Evolutionary conservation across 1,140 invertebrate genomes (phyloP), one percentile per base, ranked within the genome.

Genomic region (Heliconius melpomene): DNA sequence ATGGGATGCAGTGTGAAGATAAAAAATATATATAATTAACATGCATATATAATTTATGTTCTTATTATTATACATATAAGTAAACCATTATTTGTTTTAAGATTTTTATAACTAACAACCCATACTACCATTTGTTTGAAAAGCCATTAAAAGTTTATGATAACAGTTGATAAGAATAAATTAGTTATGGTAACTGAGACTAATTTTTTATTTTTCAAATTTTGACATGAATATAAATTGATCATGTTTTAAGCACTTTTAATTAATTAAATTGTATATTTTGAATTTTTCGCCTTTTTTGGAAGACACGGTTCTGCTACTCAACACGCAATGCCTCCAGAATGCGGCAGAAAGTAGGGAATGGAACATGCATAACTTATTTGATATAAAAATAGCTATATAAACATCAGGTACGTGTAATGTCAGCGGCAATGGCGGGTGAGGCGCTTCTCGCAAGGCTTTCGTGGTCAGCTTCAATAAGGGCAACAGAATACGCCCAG

Each of bases 371-470:
- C 50, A 52, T 52, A 52, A 52, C 18, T 18, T 2, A 52, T 52
- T 20, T 20, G 40, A 46, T 46, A 54, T n/a, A 54, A 8, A n/a
- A 20, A 54, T 54, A 46, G 16, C 13, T n/a, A 7, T n/a, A n/a
- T 54, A n/a, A n/a, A 32, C 23, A 71, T 72, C 72, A 93, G 91
- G 92, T 94, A 74, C 91, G 93, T 1, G 91, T 94, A 26, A 94
- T 94, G 93, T 94, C 93, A 23, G 93, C 93, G 38, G 91, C 93
- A 77, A 89, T 91, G 90, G 93, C 93, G 6, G 91, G 93, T 54
- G 92, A 94, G 75, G 93, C 93, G 46, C 77, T 94, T 66, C 83
- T 94, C 70, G 93, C 93, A 66, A 88, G 93, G 57, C 84, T 94
- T 46, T 94, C 93, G 72, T 94, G 93, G 93, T 89, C 91, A 16